phyloP scores from a whole-genome alignment of 2,888 invertebrate genomes.

The Taenaris catops region DNA sequence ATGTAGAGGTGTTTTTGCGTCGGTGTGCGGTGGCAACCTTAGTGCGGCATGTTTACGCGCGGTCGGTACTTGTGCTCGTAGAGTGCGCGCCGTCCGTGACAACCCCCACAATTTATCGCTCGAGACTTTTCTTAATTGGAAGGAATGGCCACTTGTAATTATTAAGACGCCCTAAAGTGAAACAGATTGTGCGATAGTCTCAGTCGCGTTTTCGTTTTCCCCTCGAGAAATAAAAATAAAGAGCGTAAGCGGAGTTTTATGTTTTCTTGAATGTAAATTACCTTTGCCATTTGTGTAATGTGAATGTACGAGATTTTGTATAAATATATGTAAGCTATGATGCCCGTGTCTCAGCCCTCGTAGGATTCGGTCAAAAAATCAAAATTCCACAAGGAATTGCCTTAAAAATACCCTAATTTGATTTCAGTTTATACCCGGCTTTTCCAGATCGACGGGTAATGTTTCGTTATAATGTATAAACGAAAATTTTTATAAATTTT shows the following conservation, averaged over 20 bases:
- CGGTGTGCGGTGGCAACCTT: conserved; percentile 46
- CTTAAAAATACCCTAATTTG: no score
- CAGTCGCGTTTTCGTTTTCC: conserved; percentile 45
- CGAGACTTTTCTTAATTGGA: conserved; percentile 78
- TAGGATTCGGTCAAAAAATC: no score
- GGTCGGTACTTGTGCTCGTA: conserved; percentile 41
- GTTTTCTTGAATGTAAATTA: conserved; percentile 20
- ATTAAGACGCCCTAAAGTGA: conserved; percentile 78
- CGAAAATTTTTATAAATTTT: no score
- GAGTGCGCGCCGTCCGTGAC: conserved; percentile 42
- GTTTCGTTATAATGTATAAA: no score
- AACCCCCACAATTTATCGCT: conserved; percentile 75
- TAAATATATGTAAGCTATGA: no score
- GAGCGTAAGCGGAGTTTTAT: conserved; percentile 20
- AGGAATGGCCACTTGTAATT: conserved; percentile 80
- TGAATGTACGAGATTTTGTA: no score
- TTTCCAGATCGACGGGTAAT: no score
- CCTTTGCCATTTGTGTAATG: no score
- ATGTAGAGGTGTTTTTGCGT: conserved; percentile 31
- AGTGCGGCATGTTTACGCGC: conserved; percentile 60
- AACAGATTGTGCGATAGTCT: conserved; percentile 73
- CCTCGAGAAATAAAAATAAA: conserved; percentile 32
- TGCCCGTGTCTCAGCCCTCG: no score
- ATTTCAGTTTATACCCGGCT: no score
- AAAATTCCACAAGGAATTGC: no score